Conservation (phyloP, 2,888 invertebrate species). For the Achlya flavicornis region DNA sequence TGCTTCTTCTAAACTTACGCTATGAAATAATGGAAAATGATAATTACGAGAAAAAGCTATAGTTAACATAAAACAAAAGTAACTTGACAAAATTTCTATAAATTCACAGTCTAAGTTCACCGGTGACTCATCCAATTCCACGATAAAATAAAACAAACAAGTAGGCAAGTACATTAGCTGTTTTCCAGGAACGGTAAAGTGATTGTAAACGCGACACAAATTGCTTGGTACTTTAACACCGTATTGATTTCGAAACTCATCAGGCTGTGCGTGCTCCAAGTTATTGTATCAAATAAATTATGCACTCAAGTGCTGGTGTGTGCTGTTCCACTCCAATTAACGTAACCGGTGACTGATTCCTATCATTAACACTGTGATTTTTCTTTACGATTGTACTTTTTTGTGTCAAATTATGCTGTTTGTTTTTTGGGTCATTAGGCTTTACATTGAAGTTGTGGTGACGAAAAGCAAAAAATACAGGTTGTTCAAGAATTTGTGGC, state of each 20-base stretch:
- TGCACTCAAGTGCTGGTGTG: slow-evolving; percentile 25
- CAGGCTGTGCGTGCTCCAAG: slow-evolving; percentile 24
- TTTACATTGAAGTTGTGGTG: too few relatives aligned
- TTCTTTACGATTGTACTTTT: too few relatives aligned
- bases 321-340: not conserved
- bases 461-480: too few relatives aligned
- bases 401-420: too few relatives aligned
- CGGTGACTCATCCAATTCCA: slow-evolving; percentile 3
- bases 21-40: too few relatives aligned
- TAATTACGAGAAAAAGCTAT: too few relatives aligned
- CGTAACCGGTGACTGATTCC: too few relatives aligned
- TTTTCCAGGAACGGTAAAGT: slow-evolving; percentile 23
- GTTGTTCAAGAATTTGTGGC: too few relatives aligned
- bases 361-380: not conserved
- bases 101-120: not conserved
- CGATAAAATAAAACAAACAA: not conserved
- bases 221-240: slow-evolving; percentile 21
- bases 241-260: slow-evolving; percentile 39
- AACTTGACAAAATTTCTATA: too few relatives aligned
- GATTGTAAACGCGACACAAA: slow-evolving; percentile 34
- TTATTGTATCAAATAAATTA: slow-evolving; percentile 29
- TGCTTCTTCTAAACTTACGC: too few relatives aligned
- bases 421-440: too few relatives aligned
- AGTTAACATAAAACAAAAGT: too few relatives aligned
- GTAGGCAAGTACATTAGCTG: slow-evolving; percentile 11